Conservation (phyloP, 2,888 invertebrate genomes). For the Parapristionchus giblindavisi region DNA sequence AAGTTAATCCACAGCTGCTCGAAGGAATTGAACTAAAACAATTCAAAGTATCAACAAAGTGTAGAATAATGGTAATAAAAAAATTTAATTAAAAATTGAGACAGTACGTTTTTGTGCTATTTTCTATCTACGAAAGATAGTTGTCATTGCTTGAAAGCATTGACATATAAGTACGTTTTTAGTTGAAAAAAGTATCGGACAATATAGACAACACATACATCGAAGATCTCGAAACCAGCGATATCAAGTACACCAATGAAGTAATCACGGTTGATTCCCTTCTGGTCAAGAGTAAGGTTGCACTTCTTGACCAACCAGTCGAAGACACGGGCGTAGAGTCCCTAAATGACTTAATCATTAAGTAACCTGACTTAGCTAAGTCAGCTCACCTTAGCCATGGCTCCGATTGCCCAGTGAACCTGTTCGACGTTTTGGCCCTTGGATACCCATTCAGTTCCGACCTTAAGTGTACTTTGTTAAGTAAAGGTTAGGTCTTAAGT, state of each 20-base stretch:
- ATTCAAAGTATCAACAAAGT: constrained; percentile 38
- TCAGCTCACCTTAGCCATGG: constrained; percentile 70
- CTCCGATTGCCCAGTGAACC: constrained; percentile 70
- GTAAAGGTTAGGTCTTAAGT: not conserved
- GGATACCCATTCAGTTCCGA: constrained; percentile 73
- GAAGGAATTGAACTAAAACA: constrained; percentile 74
- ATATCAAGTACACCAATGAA: constrained; percentile 72
- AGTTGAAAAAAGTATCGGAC: not conserved
- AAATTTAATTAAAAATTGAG: not conserved
- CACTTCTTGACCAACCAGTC: constrained; percentile 96
- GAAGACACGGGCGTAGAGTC: constrained; percentile 73
- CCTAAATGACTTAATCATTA: constrained; percentile 71
- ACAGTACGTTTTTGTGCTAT: not conserved
- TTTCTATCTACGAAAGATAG: no score
- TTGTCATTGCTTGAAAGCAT: not conserved
- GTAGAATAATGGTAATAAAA: no score
- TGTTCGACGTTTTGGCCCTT: constrained; percentile 74
- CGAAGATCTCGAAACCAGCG: constrained; percentile 75
- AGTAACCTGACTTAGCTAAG: not conserved
- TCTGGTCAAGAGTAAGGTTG: constrained; percentile 85
- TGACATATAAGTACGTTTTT: not conserved
- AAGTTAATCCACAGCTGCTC: constrained; percentile 75
- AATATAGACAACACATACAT: no score
- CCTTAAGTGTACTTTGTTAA: no score
- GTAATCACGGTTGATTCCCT: constrained; percentile 66